Percentiles rank a stretch among this genome's conserved stretches.
Evolutionary conservation across 1,140 invertebrate genomes (phyloP).

Genomic region (Euwallacea fornicatus): DNA sequence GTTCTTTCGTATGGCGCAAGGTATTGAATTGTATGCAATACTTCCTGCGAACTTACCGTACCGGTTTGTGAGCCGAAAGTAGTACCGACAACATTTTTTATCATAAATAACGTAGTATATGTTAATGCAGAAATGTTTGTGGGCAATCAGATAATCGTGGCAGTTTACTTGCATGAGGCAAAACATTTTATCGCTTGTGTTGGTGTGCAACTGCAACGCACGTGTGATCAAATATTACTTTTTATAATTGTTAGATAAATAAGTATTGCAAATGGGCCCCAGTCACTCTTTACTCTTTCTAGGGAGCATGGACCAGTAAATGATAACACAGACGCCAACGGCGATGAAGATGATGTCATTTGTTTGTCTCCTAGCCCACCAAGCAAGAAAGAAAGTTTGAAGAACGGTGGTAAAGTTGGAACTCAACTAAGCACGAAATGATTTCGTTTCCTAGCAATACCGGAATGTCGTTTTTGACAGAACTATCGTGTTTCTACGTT

Average conservation of each 20-base stretch:
- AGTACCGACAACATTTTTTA: no score
- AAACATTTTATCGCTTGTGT: neutral
- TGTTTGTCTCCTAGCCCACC: constrained; percentile 49
- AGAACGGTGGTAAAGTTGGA: constrained; percentile 29
- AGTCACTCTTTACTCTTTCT: neutral
- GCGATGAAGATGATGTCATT: constrained; percentile 51
- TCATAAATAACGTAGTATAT: no score
- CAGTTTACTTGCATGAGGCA: constrained; percentile 1
- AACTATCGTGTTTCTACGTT: neutral
- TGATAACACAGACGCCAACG: constrained; percentile 44
- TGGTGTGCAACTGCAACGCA: neutral
- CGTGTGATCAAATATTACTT: neutral
- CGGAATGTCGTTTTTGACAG: neutral
- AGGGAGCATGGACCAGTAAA: constrained; percentile 62
- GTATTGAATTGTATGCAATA: no score
- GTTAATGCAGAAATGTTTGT: no score
- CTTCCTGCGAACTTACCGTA: no score
- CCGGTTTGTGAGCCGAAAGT: no score
- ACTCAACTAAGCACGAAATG: constrained; percentile 23
- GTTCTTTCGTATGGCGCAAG: no score
- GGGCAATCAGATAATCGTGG: no score
- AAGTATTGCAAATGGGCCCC: neutral
- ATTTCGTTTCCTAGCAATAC: constrained; percentile 13
- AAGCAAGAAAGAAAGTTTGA: constrained; percentile 44
- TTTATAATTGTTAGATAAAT: neutral